Percentiles rank a stretch among this genome's conserved stretches.
phyloP scores from a whole-genome alignment of 2,113 vertebrate species.

The Spermophilus dauricus region DNA sequence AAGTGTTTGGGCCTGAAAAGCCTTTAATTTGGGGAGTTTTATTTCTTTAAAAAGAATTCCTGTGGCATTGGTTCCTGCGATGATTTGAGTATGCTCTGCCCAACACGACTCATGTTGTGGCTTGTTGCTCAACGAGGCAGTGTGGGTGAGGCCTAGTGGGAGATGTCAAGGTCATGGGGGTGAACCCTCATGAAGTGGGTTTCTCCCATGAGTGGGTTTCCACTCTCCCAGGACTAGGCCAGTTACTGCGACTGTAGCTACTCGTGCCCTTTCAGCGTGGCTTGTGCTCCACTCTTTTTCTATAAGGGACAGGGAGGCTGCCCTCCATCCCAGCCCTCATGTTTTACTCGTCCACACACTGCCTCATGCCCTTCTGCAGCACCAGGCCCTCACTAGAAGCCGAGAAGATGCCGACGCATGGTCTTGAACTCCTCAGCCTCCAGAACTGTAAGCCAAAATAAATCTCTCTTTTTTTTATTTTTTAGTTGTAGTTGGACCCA shows the following conservation, averaged over 20 bases:
- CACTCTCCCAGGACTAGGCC: neutral
- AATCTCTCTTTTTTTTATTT: neutral
- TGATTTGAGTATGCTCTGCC: neutral
- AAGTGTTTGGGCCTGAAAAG: neutral
- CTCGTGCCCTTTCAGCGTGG: no score
- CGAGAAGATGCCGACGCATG: neutral
- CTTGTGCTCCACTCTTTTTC: no score
- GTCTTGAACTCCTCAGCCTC: neutral
- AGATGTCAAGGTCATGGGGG: fast-evolving
- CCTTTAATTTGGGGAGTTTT: neutral
- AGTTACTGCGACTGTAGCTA: no score
- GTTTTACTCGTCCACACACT: no score
- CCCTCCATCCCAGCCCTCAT: neutral
- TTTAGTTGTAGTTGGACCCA: no score
- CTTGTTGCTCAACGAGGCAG: neutral
- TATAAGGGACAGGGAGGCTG: neutral
- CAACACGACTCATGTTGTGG: neutral
- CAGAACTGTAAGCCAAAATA: neutral
- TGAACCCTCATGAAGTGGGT: neutral
- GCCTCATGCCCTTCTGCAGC: no score
- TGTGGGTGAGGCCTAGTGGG: neutral
- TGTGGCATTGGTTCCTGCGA: neutral
- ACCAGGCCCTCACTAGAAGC: neutral
- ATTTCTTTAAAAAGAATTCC: neutral
- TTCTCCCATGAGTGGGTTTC: neutral